Conservation (phyloP, 2,113 vertebrate genomes). For the Laterallus jamaicensis region DNA sequence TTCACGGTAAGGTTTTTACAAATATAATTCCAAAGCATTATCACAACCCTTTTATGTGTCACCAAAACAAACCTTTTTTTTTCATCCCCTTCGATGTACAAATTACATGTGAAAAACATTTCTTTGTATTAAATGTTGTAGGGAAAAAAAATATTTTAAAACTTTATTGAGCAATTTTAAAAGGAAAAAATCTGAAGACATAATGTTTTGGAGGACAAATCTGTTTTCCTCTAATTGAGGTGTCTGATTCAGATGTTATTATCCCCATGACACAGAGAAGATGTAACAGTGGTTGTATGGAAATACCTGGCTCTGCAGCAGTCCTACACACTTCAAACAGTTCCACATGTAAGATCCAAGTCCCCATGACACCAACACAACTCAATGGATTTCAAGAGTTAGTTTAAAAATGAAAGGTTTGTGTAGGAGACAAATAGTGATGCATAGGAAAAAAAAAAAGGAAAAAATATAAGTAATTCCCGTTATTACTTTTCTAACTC, state of each 20-base stretch:
- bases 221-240: conserved; percentile 49
- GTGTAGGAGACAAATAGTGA: not conserved
- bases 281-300: not conserved
- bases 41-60: not conserved
- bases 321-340: not conserved
- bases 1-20: not conserved
- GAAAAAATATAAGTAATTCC: not conserved
- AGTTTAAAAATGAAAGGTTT: not conserved
- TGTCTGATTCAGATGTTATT: conserved; percentile 32
- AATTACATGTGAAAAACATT: conserved; percentile 10
- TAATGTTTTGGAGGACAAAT: conserved; percentile 5
- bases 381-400: not conserved
- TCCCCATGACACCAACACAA: not conserved
- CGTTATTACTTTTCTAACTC: not conserved
- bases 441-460: not conserved
- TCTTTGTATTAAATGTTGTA: conserved; percentile 10
- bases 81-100: not conserved
- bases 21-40: conserved; percentile 5
- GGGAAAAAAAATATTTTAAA: not conserved
- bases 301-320: not conserved
- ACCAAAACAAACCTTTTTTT: not conserved
- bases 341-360: not conserved
- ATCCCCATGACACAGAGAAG: not conserved
- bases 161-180: conserved; percentile 15
- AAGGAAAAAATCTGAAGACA: conserved; percentile 31